phyloP scores from a whole-genome alignment of 2,888 invertebrate species.

The Heliconius hortense region DNA sequence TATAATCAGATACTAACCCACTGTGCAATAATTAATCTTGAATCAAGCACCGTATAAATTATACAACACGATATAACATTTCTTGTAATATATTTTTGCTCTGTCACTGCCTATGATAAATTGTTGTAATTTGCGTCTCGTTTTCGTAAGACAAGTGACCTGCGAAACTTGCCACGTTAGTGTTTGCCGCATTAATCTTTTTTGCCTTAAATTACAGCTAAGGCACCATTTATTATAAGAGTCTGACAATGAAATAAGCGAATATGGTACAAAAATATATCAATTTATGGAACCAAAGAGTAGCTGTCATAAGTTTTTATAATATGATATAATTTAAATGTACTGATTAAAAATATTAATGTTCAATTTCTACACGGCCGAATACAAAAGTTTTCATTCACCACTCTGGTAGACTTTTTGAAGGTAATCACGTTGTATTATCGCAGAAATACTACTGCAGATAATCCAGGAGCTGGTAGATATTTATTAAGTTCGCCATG shows the following conservation, averaged over 20 bases:
- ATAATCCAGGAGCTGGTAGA: no score
- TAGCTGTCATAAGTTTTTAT: background rate
- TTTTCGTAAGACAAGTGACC: slow-evolving; percentile 41
- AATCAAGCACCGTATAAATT: background rate
- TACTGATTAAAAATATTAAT: no score
- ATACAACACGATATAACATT: slow-evolving; percentile 5
- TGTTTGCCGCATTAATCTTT: slow-evolving; percentile 39
- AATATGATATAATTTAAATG: background rate
- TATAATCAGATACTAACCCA: no score
- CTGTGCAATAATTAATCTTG: background rate
- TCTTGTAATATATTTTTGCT: slow-evolving; percentile 25
- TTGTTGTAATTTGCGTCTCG: slow-evolving; percentile 47
- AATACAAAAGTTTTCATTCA: no score
- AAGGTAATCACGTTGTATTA: no score
- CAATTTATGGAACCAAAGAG: background rate
- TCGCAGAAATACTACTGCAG: no score
- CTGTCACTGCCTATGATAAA: slow-evolving; percentile 45
- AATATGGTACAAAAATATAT: slow-evolving; percentile 8
- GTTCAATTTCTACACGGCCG: no score
- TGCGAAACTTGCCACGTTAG: slow-evolving; percentile 40
- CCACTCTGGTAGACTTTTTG: no score
- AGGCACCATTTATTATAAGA: slow-evolving; percentile 29
- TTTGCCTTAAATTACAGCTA: slow-evolving; percentile 35
- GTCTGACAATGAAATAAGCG: slow-evolving; percentile 27
- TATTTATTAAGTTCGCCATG: no score